Conservation (phyloP, 2,113 vertebrate species). For the Panthera leo region DNA sequence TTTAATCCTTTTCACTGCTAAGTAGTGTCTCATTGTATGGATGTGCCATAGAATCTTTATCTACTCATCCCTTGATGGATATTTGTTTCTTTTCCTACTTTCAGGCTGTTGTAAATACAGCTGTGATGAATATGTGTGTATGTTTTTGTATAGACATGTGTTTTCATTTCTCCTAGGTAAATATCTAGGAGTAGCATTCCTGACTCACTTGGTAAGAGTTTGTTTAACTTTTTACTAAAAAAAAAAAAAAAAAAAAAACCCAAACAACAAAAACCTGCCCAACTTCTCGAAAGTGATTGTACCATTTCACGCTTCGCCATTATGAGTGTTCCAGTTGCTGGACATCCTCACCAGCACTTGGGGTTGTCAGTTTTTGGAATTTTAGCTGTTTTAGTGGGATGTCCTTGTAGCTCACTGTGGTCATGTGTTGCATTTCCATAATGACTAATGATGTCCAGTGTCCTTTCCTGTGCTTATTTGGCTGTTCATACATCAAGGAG, state of each 20-base stretch:
- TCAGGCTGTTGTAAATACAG: not conserved
- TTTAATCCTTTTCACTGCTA: not conserved
- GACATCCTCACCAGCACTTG: not conserved
- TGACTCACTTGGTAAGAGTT: not conserved
- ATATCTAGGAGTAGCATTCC: not conserved
- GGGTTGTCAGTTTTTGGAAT: not conserved
- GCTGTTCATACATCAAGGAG: not conserved
- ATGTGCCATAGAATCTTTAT: not conserved
- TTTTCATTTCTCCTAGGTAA: constrained; percentile 6
- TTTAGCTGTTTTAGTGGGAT: not conserved
- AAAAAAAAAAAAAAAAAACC: not conserved
- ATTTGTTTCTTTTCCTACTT: not conserved
- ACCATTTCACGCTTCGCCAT: not conserved
- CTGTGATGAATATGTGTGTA: not conserved
- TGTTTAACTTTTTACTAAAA: not conserved
- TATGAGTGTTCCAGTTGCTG: not conserved
- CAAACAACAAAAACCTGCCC: not conserved
- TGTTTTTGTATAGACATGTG: not conserved
- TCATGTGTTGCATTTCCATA: not conserved
- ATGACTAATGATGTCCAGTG: not conserved
- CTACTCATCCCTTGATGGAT: not conserved
- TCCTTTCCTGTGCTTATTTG: not conserved
- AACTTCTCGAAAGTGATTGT: not conserved
- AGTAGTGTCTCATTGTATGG: not conserved
- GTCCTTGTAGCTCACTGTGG: not conserved